Percentiles rank a stretch among this genome's conserved stretches.
These are phyloP conservation scores for Meleagris gallopavo DNA, from an alignment of 2,113 vertebrate species.

Conservation along the genomic window DNA sequence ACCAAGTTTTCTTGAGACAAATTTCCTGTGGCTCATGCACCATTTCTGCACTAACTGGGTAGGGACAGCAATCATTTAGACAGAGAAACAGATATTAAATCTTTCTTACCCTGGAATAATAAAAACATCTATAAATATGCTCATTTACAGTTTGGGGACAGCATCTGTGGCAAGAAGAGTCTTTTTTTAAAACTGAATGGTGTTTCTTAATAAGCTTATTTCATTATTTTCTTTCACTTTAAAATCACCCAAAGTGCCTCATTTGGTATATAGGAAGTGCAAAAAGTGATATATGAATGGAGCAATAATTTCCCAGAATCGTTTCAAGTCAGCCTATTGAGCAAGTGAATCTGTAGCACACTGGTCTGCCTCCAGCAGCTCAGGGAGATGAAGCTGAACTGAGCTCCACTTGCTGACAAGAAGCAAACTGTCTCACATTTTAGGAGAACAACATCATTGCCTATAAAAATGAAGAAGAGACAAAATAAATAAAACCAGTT, in stretches of 20 bases:
- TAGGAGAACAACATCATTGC: conserved; percentile 82
- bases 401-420: conserved; percentile 82
- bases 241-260: neutral
- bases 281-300: conserved; percentile 22
- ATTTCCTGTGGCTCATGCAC: conserved; percentile 66
- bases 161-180: conserved; percentile 12
- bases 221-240: conserved; percentile 35
- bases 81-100: conserved; percentile 23
- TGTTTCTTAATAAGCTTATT: conserved; percentile 11
- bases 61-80: conserved; percentile 44
- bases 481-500: conserved; percentile 85
- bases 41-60: conserved; percentile 46
- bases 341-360: conserved; percentile 41
- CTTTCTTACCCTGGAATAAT: conserved; percentile 4
- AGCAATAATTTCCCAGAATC: conserved; percentile 1
- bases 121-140: conserved; percentile 7
- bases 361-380: conserved; percentile 62
- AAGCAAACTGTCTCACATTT: conserved; percentile 85
- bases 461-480: conserved; percentile 83
- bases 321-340: conserved; percentile 27
- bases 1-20: conserved; percentile 66
- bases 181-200: conserved; percentile 1
- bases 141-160: conserved; percentile 41
- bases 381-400: conserved; percentile 77
- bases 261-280: neutral